Evolutionary conservation across 2,113 vertebrate species (phyloP).

Genomic region (Chunga burmeisteri): DNA sequence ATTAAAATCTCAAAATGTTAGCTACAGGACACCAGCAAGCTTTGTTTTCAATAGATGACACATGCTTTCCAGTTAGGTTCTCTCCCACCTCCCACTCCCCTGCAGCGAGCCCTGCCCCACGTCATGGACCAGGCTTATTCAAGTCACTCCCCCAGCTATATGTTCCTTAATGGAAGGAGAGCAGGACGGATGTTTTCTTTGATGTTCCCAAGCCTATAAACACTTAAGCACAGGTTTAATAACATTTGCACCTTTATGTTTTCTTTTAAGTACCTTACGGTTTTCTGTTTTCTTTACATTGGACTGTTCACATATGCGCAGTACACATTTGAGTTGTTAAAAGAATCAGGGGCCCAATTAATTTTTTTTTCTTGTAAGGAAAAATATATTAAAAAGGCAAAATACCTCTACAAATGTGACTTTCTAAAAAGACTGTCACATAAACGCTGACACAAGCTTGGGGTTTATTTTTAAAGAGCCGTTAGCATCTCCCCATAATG

Average conservation of each 20-base stretch:
- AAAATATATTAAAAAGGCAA: neutral
- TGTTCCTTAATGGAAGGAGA: conserved; percentile 30
- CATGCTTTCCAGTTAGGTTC: conserved; percentile 36
- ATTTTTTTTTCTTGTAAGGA: neutral
- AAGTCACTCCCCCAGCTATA: conserved; percentile 43
- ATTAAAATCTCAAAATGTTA: conserved; percentile 53
- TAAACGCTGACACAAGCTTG: neutral
- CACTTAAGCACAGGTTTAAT: neutral
- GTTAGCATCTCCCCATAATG: neutral
- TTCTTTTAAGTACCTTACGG: neutral
- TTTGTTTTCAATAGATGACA: conserved; percentile 50
- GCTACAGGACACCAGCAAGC: conserved; percentile 62
- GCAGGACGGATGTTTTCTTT: neutral
- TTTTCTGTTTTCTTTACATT: neutral
- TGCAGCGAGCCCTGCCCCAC: neutral
- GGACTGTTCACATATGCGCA: neutral
- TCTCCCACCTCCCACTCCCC: neutral
- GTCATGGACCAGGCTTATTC: conserved; percentile 3
- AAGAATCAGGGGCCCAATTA: neutral
- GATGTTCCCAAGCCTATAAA: neutral
- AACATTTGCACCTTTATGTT: neutral
- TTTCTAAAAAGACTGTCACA: neutral
- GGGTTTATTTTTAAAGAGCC: neutral
- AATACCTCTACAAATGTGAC: neutral
- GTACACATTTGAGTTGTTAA: neutral